Evolutionary conservation across 1,140 invertebrate species (phyloP).

Genomic region (Kradibia gibbosae): DNA sequence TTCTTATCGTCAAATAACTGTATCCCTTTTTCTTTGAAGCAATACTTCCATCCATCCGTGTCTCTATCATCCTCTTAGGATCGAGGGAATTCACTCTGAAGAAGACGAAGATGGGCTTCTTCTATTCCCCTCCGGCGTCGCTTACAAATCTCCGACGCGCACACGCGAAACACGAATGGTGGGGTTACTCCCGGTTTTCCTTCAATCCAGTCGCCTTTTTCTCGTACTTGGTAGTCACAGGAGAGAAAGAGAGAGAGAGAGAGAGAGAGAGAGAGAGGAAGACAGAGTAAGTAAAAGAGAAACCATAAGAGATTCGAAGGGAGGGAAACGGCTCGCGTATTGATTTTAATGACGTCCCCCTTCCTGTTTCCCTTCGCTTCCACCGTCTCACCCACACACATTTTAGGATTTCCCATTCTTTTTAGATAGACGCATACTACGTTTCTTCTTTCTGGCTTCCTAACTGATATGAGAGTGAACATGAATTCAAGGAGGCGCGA

Average conservation of each 20-base stretch:
- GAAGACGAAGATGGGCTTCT: constrained; percentile 11
- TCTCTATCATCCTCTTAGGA: background rate
- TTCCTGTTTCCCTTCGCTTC: constrained; percentile 62
- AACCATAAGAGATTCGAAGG: constrained; percentile 55
- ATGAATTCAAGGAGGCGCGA: constrained; percentile 67
- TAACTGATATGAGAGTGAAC: constrained; percentile 5
- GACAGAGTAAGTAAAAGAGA: constrained; percentile 49
- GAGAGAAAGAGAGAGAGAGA: constrained; percentile 45
- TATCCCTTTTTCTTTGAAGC: background rate
- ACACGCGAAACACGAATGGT: constrained; percentile 12
- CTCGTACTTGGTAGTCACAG: background rate
- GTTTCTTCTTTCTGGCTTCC: background rate
- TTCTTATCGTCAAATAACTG: constrained; percentile 34
- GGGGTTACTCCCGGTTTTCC: constrained; percentile 52
- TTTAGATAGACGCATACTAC: background rate
- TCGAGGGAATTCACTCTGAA: constrained; percentile 1
- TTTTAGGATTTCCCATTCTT: constrained; percentile 6
- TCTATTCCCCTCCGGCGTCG: background rate
- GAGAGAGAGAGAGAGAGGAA: constrained; percentile 52
- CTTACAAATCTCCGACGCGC: constrained; percentile 1
- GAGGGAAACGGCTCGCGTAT: constrained; percentile 67
- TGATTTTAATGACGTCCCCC: constrained; percentile 73
- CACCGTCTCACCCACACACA: constrained; percentile 25
- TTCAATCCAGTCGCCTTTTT: constrained; percentile 44
- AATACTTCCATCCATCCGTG: background rate